Evolutionary conservation across 2,888 invertebrate genomes (phyloP), one percentile per base, ranked within the genome.

Genomic region (Fabriciana adippe): DNA sequence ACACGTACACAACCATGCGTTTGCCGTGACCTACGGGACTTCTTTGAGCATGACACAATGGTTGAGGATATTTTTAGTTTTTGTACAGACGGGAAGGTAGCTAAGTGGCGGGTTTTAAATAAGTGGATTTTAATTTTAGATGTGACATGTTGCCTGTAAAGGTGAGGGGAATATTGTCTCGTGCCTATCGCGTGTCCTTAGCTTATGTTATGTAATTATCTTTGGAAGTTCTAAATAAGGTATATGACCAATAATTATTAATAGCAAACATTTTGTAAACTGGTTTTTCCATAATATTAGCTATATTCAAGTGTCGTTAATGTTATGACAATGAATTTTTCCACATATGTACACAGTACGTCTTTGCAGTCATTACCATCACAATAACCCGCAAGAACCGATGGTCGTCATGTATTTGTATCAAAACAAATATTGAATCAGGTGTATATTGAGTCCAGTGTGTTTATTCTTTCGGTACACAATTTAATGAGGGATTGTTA

Each of bases 81-180:
- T 92, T 90, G 87, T 91, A 86, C 81, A 76, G 79, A 81, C 85
- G 88, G 88, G 88, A 90, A 88, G 91, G 90, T 91, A 87, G 88
- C 88, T 91, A 92, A 92, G 92, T 92, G 88, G 92, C 86, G 86
- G 89, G 88, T 85, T 89, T 87, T 83, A 86, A 89, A 89, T 91
- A 91, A 92, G 90, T 92, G 88, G 84, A 84, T 81, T 92, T 92
- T 92, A 92, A 92, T 89, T 92, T 92, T 92, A 90, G 90, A 89
- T 76, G 84, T 90, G 90, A 90, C 88, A 88, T 87, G 85, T 74
- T 68, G 74, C 67, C 81, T 81, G 81, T 74, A 81, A 85, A 89
- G 87, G 86, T 87, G 83, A 90, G 91, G 92, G 92, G 90, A 88
- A 83, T 82, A 79, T 83, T 83, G 89, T 86, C 90, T 86, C 88